Evolutionary conservation across 2,888 invertebrate species (phyloP), one percentile per base, ranked within the genome.

Genomic region (Corbicula japonica): DNA sequence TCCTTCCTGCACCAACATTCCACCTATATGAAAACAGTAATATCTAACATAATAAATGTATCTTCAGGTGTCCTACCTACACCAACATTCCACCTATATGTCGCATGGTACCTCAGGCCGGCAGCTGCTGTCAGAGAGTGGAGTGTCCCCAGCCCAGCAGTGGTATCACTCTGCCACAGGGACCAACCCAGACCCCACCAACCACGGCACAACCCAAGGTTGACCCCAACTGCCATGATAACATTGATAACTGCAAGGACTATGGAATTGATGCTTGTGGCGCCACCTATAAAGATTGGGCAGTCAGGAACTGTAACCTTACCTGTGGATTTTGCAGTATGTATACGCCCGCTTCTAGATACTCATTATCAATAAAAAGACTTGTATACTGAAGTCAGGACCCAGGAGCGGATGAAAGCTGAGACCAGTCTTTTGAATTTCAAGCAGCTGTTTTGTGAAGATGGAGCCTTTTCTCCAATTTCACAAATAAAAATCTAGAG

Each of bases 271-370:
- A 75, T 12, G 80, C 80, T n/a, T 89, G 89, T 60, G 41, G 62
- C 1, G 71, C 76, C 1, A 52, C 62, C n/a, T 89, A 86, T 60
- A 68, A 73, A 23, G 74, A 77, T 10, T 89, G 89, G 89, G 89
- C 87, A 2, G 62, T 56, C 21, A 75, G 85, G 46, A 87, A 89
- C 78, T 89, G 89, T 46, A 80, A 72, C 10, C 48, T 70, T 8
- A 86, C 76, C 54, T 89, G 89, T 63, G 72, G 80, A 28, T 73
- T 83, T 73, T 89, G 88, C 52, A 58, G 87, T 87, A 84, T 78
- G 87, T 84, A 61, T 54, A n/a, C n/a, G n/a, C n/a, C n/a, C n/a
- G n/a, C n/a, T n/a, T n/a, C n/a, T n/a, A n/a, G n/a, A n/a, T n/a
- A n/a, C n/a, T n/a, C n/a, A n/a, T n/a, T n/a, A n/a, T n/a, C n/a